phyloP scores from a whole-genome alignment of 2,888 invertebrate species.

The Idaea straminata region DNA sequence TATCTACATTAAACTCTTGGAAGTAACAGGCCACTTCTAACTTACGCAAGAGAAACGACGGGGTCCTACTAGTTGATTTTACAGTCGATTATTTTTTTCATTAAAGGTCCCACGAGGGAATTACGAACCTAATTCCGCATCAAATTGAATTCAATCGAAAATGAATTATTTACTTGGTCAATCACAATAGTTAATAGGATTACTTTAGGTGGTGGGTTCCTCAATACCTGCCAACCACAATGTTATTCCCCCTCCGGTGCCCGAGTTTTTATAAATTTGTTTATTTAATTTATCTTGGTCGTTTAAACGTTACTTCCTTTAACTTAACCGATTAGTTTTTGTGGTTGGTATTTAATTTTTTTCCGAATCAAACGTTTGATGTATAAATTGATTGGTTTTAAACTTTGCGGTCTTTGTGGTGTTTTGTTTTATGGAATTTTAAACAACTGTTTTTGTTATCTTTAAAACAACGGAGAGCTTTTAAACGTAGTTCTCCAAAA shows the following conservation, averaged over 20 bases:
- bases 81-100: not conserved
- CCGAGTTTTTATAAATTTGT: conserved; percentile 56
- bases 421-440: not conserved
- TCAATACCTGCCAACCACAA: conserved; percentile 63
- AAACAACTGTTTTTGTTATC: not conserved
- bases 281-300: conserved; percentile 78
- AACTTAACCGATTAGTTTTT: conserved; percentile 73
- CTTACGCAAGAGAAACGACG: not conserved
- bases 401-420: not conserved
- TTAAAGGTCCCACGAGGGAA: not conserved
- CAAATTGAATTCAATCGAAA: conserved; percentile 60
- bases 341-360: conserved; percentile 60
- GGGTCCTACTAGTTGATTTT: conserved; percentile 2
- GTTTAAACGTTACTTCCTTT: conserved; percentile 75
- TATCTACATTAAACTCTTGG: not conserved
- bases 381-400: conserved; percentile 21
- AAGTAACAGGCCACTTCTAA: not conserved
- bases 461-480: not conserved
- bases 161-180: conserved; percentile 72
- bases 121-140: conserved; percentile 8
- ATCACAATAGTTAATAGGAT: conserved; percentile 75
- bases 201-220: conserved; percentile 69
- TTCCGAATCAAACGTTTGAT: conserved; percentile 29
- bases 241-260: conserved; percentile 50
- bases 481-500: not conserved